Evolutionary conservation across 2,113 vertebrate genomes (phyloP), one percentile per base, ranked within the genome.

Genomic region (Aptenodytes forsteri): DNA sequence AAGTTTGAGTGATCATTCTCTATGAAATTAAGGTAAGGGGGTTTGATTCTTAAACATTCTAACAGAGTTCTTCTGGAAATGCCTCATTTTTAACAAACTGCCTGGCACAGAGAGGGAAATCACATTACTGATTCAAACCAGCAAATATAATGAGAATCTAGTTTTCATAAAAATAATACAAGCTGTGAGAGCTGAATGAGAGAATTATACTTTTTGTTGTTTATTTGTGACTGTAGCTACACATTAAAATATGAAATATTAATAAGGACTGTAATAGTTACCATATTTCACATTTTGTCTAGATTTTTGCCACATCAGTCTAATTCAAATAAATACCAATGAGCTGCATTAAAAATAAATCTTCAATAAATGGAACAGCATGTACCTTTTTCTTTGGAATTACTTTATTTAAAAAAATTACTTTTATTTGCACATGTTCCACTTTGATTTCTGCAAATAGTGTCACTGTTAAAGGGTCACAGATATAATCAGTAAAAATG

Each of bases 251-350:
- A 88, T 72, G 30, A 96, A 88, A 90, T 83, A 94, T 77, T 86
- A 90, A 69, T 91, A 82, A 69, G 44, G 13, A 83, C 46, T 58
- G 7, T 46, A 88, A 69, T 34, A 88, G 62, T 76, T 80, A 66
- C 23, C 2, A n/a, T 56, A 76, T 66, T 96, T 96, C 58, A 54
- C 30, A 18, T 80, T 90, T 90, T 87, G 44, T 47, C 54, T 62
- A 92, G 38, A 73, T 77, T 94, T 95, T 90, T 90, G 40, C 52
- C 75, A 81, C 59, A 77, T 92, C 76, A 73, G 12, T 90, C 75
- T 80, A 92, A 78, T 83, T 90, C 79, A 95, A 83, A 88, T 65
- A 96, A 93, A 96, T 90, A 36, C 7, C 79, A 83, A 34, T 50
- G 22, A 90, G 9, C 20, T 83, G 29, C 29, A 83, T 88, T 73